Evolutionary conservation across 2,113 vertebrate genomes (phyloP), one percentile per base, ranked within the genome.

Genomic region (Boleophthalmus pectinirostris): DNA sequence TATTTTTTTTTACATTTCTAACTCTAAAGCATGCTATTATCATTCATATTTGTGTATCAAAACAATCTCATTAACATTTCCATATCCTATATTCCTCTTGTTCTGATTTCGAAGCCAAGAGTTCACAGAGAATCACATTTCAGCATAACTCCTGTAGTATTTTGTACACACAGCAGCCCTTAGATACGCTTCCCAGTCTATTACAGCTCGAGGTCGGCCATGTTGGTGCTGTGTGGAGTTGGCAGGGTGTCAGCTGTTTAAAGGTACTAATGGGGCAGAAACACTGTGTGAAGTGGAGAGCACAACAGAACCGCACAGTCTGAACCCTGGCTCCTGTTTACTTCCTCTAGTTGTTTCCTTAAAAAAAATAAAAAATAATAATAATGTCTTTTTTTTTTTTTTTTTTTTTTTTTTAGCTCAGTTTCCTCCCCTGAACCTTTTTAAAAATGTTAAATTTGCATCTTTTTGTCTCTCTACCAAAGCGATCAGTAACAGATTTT

Each of bases 301-400:
- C 67, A 68, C 75, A 81, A 75, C 83, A 80, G 84, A 45, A 69
- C 78, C 25, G 79, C 79, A 68, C 38, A 43, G 38, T 10, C 63
- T 80, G 79, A 75, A 80, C 86, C 75, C 81, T 76, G 83, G 76
- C 82, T 79, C 84, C 80, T 68, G 78, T 86, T 84, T 80, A 78
- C 68, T 69, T 12, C 69, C 74, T 66, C 45, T 68, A 70, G 3
- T 4, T 33, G 29, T 14, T 1, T 16, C 25, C 8, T 46, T 20
- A 78, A 69, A 86, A 91, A 38, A 38, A 38, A 38, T 7, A 38
- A 38, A 38, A 5, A 38, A 38, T 38, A 8, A n/a, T n/a, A n/a
- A n/a, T n/a, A n/a, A n/a, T n/a, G n/a, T n/a, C n/a, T n/a, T n/a
- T n/a, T n/a, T n/a, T n/a, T n/a, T n/a, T n/a, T n/a, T n/a, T n/a